Base-by-base conservation (phyloP, 2,888 invertebrate genomes). In the Junonia oenone region DNA sequence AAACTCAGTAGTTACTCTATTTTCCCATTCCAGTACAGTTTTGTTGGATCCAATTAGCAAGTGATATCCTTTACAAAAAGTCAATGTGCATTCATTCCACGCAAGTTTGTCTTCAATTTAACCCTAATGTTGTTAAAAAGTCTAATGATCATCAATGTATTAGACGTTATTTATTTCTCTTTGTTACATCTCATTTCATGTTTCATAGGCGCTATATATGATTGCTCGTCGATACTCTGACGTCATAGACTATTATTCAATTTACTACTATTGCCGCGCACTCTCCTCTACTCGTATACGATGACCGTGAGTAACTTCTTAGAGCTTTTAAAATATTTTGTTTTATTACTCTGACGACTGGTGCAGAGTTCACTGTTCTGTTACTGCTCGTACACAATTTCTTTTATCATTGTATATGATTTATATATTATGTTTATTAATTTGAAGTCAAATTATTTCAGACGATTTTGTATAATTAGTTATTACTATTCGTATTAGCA, bases 241-340 rank as follows among this genome's bases (percentile, higher is more conserved):
- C 51, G 26, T 45, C 51, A 45, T 45, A 45, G 45, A 17, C 29
- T 43, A 45, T 45, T 45, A 51, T 45, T 51, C 45, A 45, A 51
- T 45, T 33, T 17, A 45, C 26, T 3, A 51, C 51, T 51, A 45
- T 51, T 45, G 27, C 51, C 15, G 29, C 45, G 26, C 33, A 22
- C 51, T 33, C 51, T 22, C 45, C 29, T 40, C n/a, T n/a, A n/a
- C n/a, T n/a, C n/a, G n/a, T 19, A 19, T 43, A 43, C 40, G n/a
- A 13, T 13, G 50, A 19, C 50, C 31, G 50, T 51, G 40, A 43
- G 38, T 9, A 19, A 17, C 27, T 9, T 37, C 50, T 29, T 51
- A 31, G 29, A 26, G 13, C 40, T 51, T 40, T 17, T 33, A n/a
- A 33, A 33, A 33, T 33, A 33, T 33, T 33, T 22, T 5, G 22